Evolutionary conservation across 2,113 vertebrate species (phyloP).

Genomic region (Phaethornis superciliosus): DNA sequence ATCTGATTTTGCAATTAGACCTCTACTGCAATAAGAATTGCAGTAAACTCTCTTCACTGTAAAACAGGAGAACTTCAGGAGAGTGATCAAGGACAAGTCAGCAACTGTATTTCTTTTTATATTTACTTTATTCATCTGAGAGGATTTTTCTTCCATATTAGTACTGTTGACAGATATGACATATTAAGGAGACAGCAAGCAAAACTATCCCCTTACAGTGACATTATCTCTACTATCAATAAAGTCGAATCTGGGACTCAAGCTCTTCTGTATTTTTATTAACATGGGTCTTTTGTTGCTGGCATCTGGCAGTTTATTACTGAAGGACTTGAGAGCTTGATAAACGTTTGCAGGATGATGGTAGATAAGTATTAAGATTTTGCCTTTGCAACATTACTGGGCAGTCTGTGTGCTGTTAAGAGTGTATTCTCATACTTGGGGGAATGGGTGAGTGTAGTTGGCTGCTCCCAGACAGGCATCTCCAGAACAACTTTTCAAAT

Average conservation of each 20-base stretch:
- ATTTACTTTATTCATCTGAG: background rate
- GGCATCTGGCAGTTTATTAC: background rate
- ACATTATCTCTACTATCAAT: background rate
- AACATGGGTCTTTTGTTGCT: background rate
- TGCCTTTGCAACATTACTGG: background rate
- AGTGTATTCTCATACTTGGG: background rate
- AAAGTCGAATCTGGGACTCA: background rate
- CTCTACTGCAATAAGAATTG: background rate
- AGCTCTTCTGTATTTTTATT: background rate
- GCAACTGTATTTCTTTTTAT: background rate
- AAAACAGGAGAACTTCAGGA: background rate
- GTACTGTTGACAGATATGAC: background rate
- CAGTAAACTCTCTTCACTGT: background rate
- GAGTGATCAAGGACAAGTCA: background rate
- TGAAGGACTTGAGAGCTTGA: background rate
- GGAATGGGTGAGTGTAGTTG: background rate
- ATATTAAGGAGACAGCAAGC: background rate
- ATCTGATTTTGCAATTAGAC: background rate
- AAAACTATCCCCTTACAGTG: background rate
- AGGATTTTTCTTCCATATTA: background rate
- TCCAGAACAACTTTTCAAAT: background rate
- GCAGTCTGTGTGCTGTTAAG: background rate
- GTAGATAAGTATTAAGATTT: background rate
- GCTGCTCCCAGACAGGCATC: background rate
- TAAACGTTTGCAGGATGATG: background rate